Conservation (phyloP, 2,888 invertebrate species). For the Cataglyphis albicans region DNA sequence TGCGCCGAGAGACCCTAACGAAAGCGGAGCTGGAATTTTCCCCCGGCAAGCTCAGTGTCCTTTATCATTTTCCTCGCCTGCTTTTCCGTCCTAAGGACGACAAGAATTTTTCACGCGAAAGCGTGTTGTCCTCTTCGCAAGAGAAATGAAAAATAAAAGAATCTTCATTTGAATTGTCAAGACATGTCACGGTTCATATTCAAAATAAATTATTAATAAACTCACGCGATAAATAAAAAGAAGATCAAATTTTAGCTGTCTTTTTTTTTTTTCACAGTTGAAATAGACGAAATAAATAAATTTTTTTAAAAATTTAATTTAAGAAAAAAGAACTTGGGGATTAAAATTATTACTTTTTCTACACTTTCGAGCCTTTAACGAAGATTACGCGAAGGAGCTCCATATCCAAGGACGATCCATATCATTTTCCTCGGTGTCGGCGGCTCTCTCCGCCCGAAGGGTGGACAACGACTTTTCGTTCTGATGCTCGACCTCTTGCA, state of each 20-base stretch:
- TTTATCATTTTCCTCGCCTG: constrained; percentile 52
- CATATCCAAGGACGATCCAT: background rate
- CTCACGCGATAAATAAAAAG: background rate
- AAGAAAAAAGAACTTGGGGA: background rate
- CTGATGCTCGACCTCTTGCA: constrained; percentile 37
- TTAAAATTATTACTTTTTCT: background rate
- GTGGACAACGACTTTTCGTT: constrained; percentile 33
- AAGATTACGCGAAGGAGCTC: constrained; percentile 4
- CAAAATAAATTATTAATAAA: constrained; percentile 16
- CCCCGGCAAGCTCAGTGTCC: constrained; percentile 24
- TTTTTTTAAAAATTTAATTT: background rate
- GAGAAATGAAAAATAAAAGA: constrained; percentile 27
- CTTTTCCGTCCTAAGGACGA: constrained; percentile 21
- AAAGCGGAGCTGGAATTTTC: constrained; percentile 43
- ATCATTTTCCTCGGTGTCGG: constrained; percentile 20
- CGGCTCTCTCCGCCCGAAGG: constrained; percentile 2
- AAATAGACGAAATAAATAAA: background rate
- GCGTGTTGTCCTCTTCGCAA: constrained; percentile 2
- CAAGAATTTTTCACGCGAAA: constrained; percentile 41
- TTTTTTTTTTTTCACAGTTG: background rate
- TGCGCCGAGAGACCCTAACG: constrained; percentile 6
- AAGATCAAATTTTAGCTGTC: background rate
- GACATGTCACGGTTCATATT: background rate
- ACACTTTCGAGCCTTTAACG: background rate
- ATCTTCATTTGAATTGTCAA: constrained; percentile 21